A percentile compares a stretch with the other conserved stretches of the same genome.
phyloP scores from a whole-genome alignment of 2,797 vertebrate species.

The Tachyglossus aculeatus region DNA sequence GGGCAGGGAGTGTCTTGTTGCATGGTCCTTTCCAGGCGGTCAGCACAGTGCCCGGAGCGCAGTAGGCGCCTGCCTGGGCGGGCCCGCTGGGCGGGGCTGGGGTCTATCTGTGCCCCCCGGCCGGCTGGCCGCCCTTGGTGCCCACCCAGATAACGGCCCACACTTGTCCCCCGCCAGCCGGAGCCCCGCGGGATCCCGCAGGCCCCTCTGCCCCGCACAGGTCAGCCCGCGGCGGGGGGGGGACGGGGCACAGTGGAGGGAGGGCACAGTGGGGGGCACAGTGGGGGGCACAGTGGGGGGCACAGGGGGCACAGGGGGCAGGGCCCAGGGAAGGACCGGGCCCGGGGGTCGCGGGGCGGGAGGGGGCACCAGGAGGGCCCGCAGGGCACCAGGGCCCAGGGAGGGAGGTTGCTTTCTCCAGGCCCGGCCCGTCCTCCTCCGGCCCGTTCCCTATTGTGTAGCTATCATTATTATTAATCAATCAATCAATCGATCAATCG shows the following conservation, averaged over 20 bases:
- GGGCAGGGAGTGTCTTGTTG: too few species aligned
- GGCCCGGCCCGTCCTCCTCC: neutral
- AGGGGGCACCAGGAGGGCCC: conserved; percentile 32
- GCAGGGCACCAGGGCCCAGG: neutral
- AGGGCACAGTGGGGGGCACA: conserved; percentile 52
- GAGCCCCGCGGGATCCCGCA: conserved; percentile 48
- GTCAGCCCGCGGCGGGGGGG: conserved; percentile 43
- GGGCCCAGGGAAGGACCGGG: conserved; percentile 1
- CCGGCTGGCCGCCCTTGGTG: too few species aligned
- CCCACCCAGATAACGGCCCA: conserved; percentile 78
- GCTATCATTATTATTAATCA: too few species aligned
- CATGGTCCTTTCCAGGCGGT: too few species aligned
- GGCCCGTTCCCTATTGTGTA: neutral
- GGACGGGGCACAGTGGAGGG: conserved; percentile 47
- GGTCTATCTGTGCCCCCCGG: conserved; percentile 37
- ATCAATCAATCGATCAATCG: too few species aligned
- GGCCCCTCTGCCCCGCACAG: conserved; percentile 34
- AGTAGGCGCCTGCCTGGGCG: conserved; percentile 55
- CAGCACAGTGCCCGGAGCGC: too few species aligned
- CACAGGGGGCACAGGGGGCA: neutral
- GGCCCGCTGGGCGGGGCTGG: conserved; percentile 62
- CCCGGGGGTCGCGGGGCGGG: neutral
- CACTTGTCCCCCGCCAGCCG: conserved; percentile 59
- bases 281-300: conserved; percentile 29
- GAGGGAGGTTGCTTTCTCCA: neutral